A percentile compares a stretch with the other conserved stretches of the same genome.
phyloP scores from a whole-genome alignment of 2,888 invertebrate species.

The Ophion obscuratus region DNA sequence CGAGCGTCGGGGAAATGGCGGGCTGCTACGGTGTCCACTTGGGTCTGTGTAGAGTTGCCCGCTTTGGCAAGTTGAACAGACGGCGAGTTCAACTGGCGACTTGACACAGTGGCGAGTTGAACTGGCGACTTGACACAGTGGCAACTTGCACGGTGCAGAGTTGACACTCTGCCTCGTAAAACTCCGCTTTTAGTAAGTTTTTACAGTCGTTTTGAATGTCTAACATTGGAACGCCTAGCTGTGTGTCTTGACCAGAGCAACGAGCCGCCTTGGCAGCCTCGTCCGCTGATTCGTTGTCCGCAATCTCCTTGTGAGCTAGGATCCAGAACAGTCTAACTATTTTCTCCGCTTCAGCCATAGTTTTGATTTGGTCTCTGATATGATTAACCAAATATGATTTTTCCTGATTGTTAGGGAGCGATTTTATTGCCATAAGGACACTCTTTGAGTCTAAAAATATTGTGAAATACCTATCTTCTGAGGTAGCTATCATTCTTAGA shows the following conservation, averaged over 20 bases:
- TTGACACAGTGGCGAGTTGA: too few relatives aligned
- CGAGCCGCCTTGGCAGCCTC: conserved; percentile 34
- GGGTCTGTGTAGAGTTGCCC: too few relatives aligned
- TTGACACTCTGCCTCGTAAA: too few relatives aligned
- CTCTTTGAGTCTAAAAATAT: conserved; percentile 64
- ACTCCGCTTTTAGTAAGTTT: not conserved
- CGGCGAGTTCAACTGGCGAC: too few relatives aligned
- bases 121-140: too few relatives aligned
- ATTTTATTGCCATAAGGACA: conserved; percentile 28
- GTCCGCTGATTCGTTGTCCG: conserved; percentile 63
- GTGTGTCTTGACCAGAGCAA: not conserved
- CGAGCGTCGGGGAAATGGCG: too few relatives aligned
- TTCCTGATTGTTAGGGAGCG: not conserved
- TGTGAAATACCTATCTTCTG: not conserved
- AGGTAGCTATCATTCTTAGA: conserved; percentile 23
- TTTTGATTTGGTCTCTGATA: conserved; percentile 4
- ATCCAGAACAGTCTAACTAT: conserved; percentile 60
- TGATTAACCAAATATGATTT: conserved; percentile 1
- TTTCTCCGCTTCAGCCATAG: not conserved
- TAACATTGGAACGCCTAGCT: not conserved
- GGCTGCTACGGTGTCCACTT: too few relatives aligned
- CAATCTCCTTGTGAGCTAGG: conserved; percentile 61
- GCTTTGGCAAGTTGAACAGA: too few relatives aligned
- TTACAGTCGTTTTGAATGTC: conserved; percentile 24
- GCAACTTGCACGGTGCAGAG: too few relatives aligned